Evolutionary conservation across 2,113 vertebrate genomes (phyloP).

Genomic region (Electrona antarctica): DNA sequence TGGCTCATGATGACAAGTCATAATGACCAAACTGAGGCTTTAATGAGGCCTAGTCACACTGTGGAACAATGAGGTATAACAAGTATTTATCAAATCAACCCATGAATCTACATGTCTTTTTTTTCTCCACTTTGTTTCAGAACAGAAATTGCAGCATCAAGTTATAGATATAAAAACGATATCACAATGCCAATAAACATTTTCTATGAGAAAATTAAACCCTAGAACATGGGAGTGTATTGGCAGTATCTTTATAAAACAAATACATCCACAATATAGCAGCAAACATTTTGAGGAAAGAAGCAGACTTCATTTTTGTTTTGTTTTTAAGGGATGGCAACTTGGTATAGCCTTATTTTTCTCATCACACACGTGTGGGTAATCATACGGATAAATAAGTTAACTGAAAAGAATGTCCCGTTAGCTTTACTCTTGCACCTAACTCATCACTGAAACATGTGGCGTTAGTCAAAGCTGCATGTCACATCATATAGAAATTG

Average conservation of each 20-base stretch:
- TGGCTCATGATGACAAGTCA: not conserved
- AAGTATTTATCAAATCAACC: too few species aligned
- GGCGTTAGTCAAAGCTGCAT: not conserved
- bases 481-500: not conserved
- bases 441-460: not conserved
- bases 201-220: constrained; percentile 90
- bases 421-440: not conserved
- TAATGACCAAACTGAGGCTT: too few species aligned
- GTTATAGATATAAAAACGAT: constrained; percentile 46
- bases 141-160: too few species aligned
- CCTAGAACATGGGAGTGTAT: constrained; percentile 87
- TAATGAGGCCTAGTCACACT: too few species aligned
- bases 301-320: constrained; percentile 48
- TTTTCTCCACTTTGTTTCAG: not conserved
- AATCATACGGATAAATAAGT: constrained; percentile 37
- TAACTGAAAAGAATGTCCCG: not conserved
- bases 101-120: not conserved
- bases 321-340: constrained; percentile 44
- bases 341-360: constrained; percentile 80
- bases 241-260: constrained; percentile 76
- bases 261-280: constrained; percentile 87
- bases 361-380: constrained; percentile 85
- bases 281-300: constrained; percentile 87
- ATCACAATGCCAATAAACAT: constrained; percentile 78
- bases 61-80: too few species aligned